Conservation (phyloP, 2,113 vertebrate genomes). For the Lates calcarifer region DNA sequence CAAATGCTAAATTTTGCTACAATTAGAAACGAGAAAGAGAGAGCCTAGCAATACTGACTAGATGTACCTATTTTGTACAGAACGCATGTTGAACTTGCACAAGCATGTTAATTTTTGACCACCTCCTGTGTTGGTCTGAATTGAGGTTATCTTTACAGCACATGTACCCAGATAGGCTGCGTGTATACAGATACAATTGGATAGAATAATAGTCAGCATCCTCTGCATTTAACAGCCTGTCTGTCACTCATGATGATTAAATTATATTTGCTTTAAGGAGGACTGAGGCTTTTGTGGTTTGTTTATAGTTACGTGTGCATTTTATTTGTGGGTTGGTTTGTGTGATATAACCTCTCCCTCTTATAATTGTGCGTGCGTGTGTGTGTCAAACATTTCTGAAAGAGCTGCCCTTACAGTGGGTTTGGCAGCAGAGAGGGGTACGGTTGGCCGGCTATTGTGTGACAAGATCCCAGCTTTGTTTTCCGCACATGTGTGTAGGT, state of each 20-base stretch:
- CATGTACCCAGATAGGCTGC: neutral
- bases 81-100: neutral
- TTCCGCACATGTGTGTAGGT: neutral
- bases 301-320: constrained; percentile 5
- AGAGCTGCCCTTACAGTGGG: constrained; percentile 14
- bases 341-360: constrained; percentile 39
- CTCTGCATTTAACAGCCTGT: constrained; percentile 8
- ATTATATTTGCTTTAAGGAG: constrained; percentile 53
- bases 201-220: constrained; percentile 24
- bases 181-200: constrained; percentile 10
- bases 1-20: neutral
- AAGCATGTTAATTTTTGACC: neutral
- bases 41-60: neutral
- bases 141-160: neutral
- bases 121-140: neutral
- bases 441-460: constrained; percentile 41
- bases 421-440: constrained; percentile 21
- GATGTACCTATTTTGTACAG: neutral
- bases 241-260: constrained; percentile 34
- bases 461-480: constrained; percentile 44
- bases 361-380: constrained; percentile 27
- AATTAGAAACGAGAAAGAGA: neutral
- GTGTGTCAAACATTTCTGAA: constrained; percentile 28
- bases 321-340: constrained; percentile 35
- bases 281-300: constrained; percentile 28